Percentiles rank a stretch among this genome's conserved stretches.
Conservation (phyloP, 2,797 vertebrate species). For the Otolemur crassicaudatus region DNA sequence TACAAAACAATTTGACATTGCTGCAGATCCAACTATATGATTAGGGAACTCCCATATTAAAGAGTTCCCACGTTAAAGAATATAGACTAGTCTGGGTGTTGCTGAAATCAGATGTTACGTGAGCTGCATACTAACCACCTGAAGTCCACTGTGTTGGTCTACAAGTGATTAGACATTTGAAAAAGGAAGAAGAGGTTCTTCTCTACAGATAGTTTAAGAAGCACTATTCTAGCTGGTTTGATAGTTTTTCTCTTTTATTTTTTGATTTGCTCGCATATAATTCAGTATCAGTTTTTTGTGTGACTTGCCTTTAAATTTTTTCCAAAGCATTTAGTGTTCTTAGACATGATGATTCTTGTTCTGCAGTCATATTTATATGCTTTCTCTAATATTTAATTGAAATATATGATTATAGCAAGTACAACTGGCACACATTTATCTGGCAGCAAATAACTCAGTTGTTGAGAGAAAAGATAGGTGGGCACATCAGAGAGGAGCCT, state of each 20-base stretch:
- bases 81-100: neutral
- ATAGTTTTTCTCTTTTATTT: neutral
- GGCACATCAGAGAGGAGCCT: neutral
- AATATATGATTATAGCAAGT: neutral
- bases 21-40: neutral
- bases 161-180: neutral
- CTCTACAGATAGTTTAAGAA: neutral
- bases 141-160: neutral
- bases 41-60: neutral
- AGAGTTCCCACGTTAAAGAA: too few relatives aligned
- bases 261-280: neutral
- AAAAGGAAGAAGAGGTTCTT: neutral
- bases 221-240: neutral
- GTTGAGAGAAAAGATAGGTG: neutral
- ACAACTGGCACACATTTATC: neutral
- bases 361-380: neutral
- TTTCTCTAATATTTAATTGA: slow-evolving; percentile 35
- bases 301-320: neutral
- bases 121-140: neutral
- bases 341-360: neutral
- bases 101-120: neutral
- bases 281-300: neutral
- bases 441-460: neutral
- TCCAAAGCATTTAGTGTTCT: neutral
- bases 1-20: neutral